A percentile compares a stretch with the other conserved stretches of the same genome.
Evolutionary conservation across 2,797 vertebrate species (phyloP).

Genomic region (Tamandua tetradactyla): DNA sequence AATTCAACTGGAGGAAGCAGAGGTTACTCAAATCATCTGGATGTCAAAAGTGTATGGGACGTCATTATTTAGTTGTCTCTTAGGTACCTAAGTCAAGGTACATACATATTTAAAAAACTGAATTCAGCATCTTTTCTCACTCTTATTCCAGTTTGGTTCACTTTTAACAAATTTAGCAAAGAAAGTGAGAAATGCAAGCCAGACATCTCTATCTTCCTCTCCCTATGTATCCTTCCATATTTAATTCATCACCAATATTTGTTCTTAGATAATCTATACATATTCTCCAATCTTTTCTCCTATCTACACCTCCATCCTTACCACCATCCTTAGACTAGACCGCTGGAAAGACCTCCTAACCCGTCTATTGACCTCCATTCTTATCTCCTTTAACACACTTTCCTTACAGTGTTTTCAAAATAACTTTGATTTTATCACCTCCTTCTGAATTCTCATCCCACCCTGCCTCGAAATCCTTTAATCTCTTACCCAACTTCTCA

Average conservation of each 20-base stretch:
- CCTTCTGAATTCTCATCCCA: neutral
- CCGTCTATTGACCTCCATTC: neutral
- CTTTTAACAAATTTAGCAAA: neutral
- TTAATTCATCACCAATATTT: neutral
- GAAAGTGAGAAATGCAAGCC: neutral
- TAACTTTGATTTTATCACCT: neutral
- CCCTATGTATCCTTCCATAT: neutral
- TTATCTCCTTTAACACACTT: neutral
- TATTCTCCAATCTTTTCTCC: neutral
- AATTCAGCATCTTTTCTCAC: neutral
- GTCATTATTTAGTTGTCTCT: neutral
- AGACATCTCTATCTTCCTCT: neutral
- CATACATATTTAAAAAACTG: neutral
- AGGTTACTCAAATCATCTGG: neutral
- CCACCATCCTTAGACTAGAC: neutral
- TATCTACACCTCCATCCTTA: neutral
- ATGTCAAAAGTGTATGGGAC: neutral
- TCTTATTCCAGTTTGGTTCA: neutral
- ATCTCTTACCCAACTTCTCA: neutral
- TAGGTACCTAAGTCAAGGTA: neutral
- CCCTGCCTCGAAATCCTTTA: neutral
- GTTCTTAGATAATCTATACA: neutral
- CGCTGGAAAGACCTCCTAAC: neutral
- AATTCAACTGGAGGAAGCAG: neutral
- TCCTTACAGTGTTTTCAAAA: neutral